These are phyloP conservation scores for Himalopsyche kuldschensis DNA, from an alignment of 2,888 invertebrate species.

Conservation along the genomic window DNA sequence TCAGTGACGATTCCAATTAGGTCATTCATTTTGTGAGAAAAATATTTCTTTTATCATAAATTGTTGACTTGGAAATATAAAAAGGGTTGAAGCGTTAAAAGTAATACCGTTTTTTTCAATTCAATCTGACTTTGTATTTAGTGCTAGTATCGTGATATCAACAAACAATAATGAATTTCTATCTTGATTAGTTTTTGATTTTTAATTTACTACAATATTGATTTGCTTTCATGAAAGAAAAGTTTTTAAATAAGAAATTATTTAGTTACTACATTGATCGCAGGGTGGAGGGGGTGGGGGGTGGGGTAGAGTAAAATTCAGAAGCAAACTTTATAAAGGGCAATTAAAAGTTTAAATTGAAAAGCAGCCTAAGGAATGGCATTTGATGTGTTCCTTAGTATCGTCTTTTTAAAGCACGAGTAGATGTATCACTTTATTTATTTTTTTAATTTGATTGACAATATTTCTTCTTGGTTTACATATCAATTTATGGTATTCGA, in stretches of 20 bases:
- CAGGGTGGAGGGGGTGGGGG: too few species aligned
- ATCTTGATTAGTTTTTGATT: neutral
- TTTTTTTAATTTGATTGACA: neutral
- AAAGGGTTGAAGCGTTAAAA: too few species aligned
- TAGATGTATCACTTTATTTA: neutral
- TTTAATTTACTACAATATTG: neutral
- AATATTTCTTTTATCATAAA: too few species aligned
- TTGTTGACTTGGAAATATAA: too few species aligned
- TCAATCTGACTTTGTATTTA: too few species aligned
- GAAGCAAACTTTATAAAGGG: slow-evolving; percentile 12
- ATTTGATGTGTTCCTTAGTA: neutral
- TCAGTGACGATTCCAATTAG: too few species aligned
- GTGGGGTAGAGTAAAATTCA: neutral
- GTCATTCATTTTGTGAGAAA: too few species aligned
- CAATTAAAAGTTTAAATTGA: slow-evolving; percentile 32
- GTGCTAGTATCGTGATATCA: too few species aligned
- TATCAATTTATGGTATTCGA: too few species aligned
- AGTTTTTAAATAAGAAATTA: neutral
- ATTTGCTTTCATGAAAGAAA: neutral
- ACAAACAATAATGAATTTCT: neutral
- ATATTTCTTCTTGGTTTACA: neutral
- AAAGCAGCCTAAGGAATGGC: slow-evolving; percentile 18
- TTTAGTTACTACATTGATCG: neutral
- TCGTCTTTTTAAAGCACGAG: neutral
- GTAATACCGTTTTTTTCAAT: too few species aligned